phyloP scores from a whole-genome alignment of 30 jellyfish, hydroid and myxozoan genomes.

The Hydractinia symbiolongicarpus region DNA sequence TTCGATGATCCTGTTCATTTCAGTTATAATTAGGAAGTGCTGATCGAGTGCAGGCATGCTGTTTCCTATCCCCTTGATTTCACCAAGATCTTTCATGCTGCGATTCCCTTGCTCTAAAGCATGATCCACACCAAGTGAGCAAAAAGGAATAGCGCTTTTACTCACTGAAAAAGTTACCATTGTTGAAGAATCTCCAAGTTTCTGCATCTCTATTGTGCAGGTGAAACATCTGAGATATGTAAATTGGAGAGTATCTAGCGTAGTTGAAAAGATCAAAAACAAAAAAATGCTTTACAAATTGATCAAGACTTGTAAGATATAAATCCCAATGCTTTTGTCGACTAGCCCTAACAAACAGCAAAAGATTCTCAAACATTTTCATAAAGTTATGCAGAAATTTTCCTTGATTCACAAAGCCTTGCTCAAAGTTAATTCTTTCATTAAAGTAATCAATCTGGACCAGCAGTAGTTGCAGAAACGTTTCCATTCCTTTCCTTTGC shows the following conservation, averaged over 20 bases:
- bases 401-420: background rate
- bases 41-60: background rate
- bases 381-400: background rate
- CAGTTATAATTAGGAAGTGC: background rate
- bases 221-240: background rate
- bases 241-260: background rate
- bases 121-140: slow-evolving; percentile 1
- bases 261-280: background rate
- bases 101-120: background rate
- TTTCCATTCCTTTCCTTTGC: background rate
- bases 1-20: background rate
- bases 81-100: background rate
- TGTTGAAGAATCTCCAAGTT: background rate
- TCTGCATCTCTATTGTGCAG: background rate
- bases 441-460: background rate
- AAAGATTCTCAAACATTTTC: background rate
- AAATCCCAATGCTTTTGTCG: background rate
- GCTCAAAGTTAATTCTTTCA: background rate
- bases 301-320: background rate
- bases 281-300: background rate
- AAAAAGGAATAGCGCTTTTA: background rate
- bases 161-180: background rate
- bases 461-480: background rate
- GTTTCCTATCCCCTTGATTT: background rate
- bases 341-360: background rate